phyloP scores from a whole-genome alignment of 1,140 invertebrate species.

The Drosophila baimaii region DNA sequence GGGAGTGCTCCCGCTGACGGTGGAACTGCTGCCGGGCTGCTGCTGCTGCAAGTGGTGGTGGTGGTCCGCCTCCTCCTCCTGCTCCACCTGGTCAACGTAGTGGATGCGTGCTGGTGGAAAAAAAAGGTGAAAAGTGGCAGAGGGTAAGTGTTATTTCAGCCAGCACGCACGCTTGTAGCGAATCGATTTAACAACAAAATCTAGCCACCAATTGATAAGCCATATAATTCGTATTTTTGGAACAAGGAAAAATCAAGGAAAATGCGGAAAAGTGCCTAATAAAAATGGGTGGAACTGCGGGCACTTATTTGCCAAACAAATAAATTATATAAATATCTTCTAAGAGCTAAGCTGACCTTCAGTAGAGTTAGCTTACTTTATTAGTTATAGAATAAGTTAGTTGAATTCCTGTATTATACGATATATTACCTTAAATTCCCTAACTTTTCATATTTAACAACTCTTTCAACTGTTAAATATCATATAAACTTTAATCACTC shows the following conservation, averaged over 20 bases:
- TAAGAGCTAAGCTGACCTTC: neutral
- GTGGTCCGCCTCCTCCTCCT: conserved; percentile 45
- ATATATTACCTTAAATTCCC: too few relatives aligned
- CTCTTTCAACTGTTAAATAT: too few relatives aligned
- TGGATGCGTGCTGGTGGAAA: conserved; percentile 68
- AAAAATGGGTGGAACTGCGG: neutral
- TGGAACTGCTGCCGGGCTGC: conserved; percentile 20
- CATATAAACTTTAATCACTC: too few relatives aligned
- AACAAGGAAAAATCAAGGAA: neutral
- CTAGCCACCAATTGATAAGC: conserved; percentile 36
- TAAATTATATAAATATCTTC: neutral
- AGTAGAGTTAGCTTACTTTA: neutral
- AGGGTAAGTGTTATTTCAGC: conserved; percentile 23
- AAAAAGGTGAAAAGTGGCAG: neutral
- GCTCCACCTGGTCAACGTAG: conserved; percentile 64
- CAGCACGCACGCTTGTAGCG: conserved; percentile 55
- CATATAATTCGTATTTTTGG: conserved; percentile 8
- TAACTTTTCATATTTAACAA: neutral
- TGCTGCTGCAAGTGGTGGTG: conserved; percentile 12
- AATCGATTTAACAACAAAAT: conserved; percentile 74
- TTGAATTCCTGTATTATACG: too few relatives aligned
- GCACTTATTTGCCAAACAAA: neutral
- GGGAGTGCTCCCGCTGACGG: conserved; percentile 46
- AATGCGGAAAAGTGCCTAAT: neutral
- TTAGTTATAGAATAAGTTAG: too few relatives aligned